Conservation (phyloP, 2,888 invertebrate species). For the Monochamus alternatus region DNA sequence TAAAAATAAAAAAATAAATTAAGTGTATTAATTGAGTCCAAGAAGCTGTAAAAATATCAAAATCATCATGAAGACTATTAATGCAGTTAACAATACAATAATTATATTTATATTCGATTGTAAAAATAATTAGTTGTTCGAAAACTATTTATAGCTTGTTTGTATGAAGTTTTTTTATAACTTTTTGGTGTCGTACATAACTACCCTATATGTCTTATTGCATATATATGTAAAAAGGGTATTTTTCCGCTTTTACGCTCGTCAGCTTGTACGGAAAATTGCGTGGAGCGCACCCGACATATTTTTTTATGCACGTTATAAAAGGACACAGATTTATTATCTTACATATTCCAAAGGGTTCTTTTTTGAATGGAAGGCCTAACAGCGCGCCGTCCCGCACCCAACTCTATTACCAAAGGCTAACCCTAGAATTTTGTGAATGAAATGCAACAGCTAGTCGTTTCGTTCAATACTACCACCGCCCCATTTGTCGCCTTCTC, state of each 20-base stretch:
- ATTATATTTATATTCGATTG: too few relatives aligned
- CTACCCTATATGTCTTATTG: too few relatives aligned
- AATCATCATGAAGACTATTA: too few relatives aligned
- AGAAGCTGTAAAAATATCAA: too few relatives aligned
- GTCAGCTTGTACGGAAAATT: conserved; percentile 5
- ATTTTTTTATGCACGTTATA: conserved; percentile 4
- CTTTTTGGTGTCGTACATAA: too few relatives aligned
- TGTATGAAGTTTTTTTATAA: too few relatives aligned
- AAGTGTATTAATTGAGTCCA: too few relatives aligned
- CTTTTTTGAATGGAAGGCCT: conserved; percentile 30
- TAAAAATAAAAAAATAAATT: too few relatives aligned
- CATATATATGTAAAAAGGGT: not conserved
- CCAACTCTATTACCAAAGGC: conserved; percentile 36
- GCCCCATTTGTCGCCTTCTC: conserved; percentile 39
- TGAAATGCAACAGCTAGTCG: conserved; percentile 66
- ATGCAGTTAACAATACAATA: too few relatives aligned
- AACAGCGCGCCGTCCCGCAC: conserved; percentile 26
- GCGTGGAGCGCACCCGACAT: conserved; percentile 1
- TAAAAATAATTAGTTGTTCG: too few relatives aligned
- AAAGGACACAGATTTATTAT: conserved; percentile 17
- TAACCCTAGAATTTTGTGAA: conserved; percentile 60
- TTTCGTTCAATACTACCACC: conserved; percentile 55
- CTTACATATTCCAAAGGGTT: conserved; percentile 12
- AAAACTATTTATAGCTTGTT: too few relatives aligned
- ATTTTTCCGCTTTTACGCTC: not conserved